Percentiles rank a stretch among this genome's conserved stretches.
These are phyloP conservation scores for Zaprionus africanus DNA, from an alignment of 1,140 invertebrate species.

Conservation along the genomic window DNA sequence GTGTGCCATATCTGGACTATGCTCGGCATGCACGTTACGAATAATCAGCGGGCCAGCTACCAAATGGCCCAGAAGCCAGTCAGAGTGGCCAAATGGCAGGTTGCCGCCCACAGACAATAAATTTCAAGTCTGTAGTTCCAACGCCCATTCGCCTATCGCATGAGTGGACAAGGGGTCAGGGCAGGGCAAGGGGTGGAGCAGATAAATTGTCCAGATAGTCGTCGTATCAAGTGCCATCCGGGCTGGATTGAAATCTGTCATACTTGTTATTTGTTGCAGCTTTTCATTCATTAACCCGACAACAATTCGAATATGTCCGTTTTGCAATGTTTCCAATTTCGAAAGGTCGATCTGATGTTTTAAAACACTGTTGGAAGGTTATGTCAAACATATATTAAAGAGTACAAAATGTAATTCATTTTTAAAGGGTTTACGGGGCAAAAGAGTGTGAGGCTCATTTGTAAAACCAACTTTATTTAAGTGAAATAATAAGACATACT, in stretches of 20 bases:
- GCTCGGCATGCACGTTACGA: not conserved
- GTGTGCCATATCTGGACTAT: not conserved
- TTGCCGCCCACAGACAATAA: slow-evolving; percentile 50
- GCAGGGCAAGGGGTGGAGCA: not conserved
- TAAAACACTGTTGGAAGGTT: not conserved
- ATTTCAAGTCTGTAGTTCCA: slow-evolving; percentile 40
- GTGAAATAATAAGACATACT: too few relatives aligned
- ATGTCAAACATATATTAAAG: too few relatives aligned
- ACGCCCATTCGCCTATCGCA: slow-evolving; percentile 30
- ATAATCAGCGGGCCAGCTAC: slow-evolving; percentile 18
- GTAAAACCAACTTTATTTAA: too few relatives aligned
- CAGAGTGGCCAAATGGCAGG: slow-evolving; percentile 34
- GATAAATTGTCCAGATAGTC: slow-evolving; percentile 16
- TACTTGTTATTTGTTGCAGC: slow-evolving; percentile 8
- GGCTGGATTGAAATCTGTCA: slow-evolving; percentile 17
- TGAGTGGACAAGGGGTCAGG: not conserved
- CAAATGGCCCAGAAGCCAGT: slow-evolving; percentile 19
- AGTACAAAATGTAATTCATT: too few relatives aligned
- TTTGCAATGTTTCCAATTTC: not conserved
- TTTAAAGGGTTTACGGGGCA: too few relatives aligned
- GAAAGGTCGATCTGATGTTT: not conserved
- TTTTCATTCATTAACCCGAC: slow-evolving; percentile 2
- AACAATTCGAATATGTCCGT: not conserved
- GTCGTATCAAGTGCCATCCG: not conserved
- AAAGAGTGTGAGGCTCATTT: too few relatives aligned